Percentiles rank a stretch among this genome's conserved stretches.
phyloP scores from a whole-genome alignment of 1,140 invertebrate genomes.

The Pseudobourletiella spinata region DNA sequence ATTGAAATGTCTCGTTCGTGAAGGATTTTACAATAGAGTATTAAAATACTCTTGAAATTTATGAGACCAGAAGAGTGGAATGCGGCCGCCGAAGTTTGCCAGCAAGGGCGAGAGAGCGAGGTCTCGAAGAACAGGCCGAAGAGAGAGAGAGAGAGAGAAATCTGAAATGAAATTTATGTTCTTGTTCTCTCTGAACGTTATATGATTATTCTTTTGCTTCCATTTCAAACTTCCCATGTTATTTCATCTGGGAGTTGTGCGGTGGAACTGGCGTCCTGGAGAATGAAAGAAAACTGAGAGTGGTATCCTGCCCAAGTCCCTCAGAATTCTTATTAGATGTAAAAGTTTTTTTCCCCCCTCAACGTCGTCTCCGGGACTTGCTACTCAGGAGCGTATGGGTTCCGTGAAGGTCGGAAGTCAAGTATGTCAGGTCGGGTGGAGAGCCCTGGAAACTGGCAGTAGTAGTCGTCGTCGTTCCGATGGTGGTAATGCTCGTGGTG shows the following conservation, averaged over 20 bases:
- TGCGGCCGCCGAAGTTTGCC: slow-evolving; percentile 2
- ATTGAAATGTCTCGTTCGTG: slow-evolving; percentile 9
- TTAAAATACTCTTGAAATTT: slow-evolving; percentile 8
- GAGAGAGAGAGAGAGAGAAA: background rate
- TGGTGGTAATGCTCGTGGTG: too few relatives aligned
- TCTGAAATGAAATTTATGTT: slow-evolving; percentile 8
- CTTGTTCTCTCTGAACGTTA: background rate
- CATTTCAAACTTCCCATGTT: background rate
- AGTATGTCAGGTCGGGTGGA: background rate
- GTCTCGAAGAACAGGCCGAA: too few relatives aligned
- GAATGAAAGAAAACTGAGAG: too few relatives aligned
- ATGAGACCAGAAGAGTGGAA: slow-evolving; percentile 1
- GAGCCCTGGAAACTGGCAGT: background rate
- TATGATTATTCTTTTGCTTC: slow-evolving; percentile 6
- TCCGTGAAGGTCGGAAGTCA: slow-evolving; percentile 2
- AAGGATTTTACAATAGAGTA: slow-evolving; percentile 3
- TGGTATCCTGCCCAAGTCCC: too few relatives aligned
- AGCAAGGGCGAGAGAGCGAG: background rate
- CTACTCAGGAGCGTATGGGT: background rate
- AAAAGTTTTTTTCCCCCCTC: too few relatives aligned
- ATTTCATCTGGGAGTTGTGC: background rate
- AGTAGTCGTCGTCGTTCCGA: background rate
- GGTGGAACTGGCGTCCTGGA: too few relatives aligned
- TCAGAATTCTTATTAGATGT: too few relatives aligned
- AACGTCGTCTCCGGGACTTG: background rate